Percentiles rank a stretch among this genome's conserved stretches.
These are phyloP conservation scores for Phortica magna DNA, from an alignment of 2,888 invertebrate species.

Conservation along the genomic window DNA sequence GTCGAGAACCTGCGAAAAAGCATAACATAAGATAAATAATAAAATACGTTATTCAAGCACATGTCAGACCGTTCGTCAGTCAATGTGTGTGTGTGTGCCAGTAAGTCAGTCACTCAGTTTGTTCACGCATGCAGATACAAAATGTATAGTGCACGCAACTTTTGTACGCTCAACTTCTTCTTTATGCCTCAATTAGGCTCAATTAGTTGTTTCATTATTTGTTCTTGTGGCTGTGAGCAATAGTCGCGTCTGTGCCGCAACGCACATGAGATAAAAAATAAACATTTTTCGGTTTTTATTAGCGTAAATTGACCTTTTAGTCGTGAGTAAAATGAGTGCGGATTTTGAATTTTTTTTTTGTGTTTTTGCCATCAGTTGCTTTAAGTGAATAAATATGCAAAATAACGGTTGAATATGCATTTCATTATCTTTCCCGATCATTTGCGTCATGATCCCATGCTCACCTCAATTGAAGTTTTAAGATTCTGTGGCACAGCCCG, in stretches of 20 bases:
- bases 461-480: conserved; percentile 76
- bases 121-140: neutral
- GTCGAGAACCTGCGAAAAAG: conserved; percentile 71
- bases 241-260: neutral
- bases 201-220: conserved; percentile 50
- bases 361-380: neutral
- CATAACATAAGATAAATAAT: neutral
- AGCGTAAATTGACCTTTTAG: conserved; percentile 57
- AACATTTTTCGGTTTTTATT: conserved; percentile 57
- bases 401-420: neutral
- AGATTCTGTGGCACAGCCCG: conserved; percentile 76
- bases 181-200: conserved; percentile 72
- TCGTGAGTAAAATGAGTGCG: neutral
- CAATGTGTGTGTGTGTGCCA: neutral
- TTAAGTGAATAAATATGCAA: neutral
- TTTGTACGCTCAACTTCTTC: conserved; percentile 43
- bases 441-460: conserved; percentile 36
- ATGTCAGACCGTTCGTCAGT: too few species aligned
- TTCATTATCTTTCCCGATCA: neutral
- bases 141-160: neutral
- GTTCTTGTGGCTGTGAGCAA: conserved; percentile 3
- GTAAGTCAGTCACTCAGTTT: neutral
- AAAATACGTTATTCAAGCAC: neutral
- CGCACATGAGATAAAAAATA: conserved; percentile 50
- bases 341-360: too few species aligned